A percentile compares a stretch with the other conserved stretches of the same genome.
These are phyloP conservation scores for Hypolimnas misippus DNA, from an alignment of 2,888 invertebrate genomes.

Conservation along the genomic window DNA sequence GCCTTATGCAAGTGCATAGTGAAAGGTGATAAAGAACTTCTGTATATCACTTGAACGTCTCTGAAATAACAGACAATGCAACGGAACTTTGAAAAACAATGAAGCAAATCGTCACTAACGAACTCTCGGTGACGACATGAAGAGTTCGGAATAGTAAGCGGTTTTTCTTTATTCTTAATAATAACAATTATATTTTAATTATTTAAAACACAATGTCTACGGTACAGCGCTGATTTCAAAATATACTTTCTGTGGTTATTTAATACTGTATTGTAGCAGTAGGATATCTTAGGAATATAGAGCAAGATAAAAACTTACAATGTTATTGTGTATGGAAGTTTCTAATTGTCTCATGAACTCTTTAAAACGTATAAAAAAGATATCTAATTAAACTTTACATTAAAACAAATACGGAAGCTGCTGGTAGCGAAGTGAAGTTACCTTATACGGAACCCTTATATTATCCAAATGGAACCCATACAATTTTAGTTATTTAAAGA, in stretches of 20 bases:
- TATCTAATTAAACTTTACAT: neutral
- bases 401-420: neutral
- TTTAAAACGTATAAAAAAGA: neutral
- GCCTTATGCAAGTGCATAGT: slow-evolving; percentile 50
- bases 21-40: slow-evolving; percentile 51
- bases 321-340: neutral
- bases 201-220: neutral
- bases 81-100: slow-evolving; percentile 21
- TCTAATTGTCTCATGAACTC: neutral
- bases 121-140: slow-evolving; percentile 8
- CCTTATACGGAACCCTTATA: slow-evolving; percentile 18
- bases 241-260: neutral
- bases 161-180: neutral
- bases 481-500: slow-evolving; percentile 23
- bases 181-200: neutral
- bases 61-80: slow-evolving; percentile 28
- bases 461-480: slow-evolving; percentile 29
- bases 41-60: slow-evolving; percentile 8
- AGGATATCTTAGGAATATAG: too few species aligned
- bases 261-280: neutral
- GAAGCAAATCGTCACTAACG: slow-evolving; percentile 9
- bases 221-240: neutral
- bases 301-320: too few species aligned
- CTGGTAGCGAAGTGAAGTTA: neutral
- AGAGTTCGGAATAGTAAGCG: neutral